These are phyloP conservation scores for Coelinius sp. DNA, from an alignment of 2,888 invertebrate genomes.

Conservation along the genomic window DNA sequence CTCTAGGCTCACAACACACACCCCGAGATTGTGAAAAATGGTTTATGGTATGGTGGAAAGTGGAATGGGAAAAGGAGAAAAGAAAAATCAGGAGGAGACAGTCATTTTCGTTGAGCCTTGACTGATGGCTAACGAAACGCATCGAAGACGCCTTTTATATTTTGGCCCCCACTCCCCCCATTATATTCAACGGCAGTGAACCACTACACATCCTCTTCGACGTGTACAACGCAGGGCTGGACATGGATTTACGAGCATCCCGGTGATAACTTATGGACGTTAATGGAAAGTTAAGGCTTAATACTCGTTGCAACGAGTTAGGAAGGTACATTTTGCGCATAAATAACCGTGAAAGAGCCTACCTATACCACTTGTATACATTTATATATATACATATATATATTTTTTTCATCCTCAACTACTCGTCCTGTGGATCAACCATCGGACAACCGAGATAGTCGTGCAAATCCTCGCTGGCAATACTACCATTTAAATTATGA, in stretches of 20 bases:
- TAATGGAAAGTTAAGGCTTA: conserved; percentile 14
- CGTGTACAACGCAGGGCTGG: conserved; percentile 9
- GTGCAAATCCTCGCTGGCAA: neutral
- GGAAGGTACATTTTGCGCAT: conserved; percentile 18
- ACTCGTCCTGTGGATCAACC: neutral
- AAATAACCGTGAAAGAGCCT: conserved; percentile 24
- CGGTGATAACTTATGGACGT: conserved; percentile 10
- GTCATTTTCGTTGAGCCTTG: conserved; percentile 2
- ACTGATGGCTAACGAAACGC: conserved; percentile 1
- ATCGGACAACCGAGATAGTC: neutral
- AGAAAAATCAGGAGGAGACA: neutral
- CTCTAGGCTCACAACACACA: neutral
- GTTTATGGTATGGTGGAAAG: too few relatives aligned
- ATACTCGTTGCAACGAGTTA: neutral
- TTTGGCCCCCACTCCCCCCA: neutral
- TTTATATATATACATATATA: neutral
- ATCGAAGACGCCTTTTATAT: neutral
- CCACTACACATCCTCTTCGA: neutral
- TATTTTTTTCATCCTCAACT: neutral
- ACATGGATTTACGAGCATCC: conserved; percentile 19
- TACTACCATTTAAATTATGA: conserved; percentile 7
- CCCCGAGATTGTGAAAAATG: conserved; percentile 13
- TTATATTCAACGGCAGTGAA: neutral
- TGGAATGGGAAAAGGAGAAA: neutral
- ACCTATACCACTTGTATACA: neutral